Conservation (phyloP, 1,140 invertebrate genomes). For the Zaprionus ghesquierei region DNA sequence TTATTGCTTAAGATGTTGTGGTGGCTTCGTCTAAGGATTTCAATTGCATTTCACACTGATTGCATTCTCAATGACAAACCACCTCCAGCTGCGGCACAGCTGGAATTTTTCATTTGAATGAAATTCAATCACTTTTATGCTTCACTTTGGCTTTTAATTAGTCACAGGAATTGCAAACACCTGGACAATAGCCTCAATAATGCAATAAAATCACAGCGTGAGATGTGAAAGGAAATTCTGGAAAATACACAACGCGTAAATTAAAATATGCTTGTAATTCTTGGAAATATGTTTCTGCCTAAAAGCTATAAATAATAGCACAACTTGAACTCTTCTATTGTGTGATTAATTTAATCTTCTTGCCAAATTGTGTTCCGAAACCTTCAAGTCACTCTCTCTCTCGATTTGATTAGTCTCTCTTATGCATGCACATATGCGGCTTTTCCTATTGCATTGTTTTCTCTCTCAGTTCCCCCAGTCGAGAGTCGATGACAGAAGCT, state of each 20-base stretch:
- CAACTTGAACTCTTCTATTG: background rate
- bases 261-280: background rate
- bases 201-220: background rate
- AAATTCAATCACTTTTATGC: constrained; percentile 9
- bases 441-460: background rate
- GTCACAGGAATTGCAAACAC: background rate
- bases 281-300: background rate
- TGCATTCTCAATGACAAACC: constrained; percentile 13
- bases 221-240: background rate
- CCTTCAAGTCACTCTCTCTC: background rate
- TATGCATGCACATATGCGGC: background rate
- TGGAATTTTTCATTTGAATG: constrained; percentile 3
- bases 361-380: background rate
- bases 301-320: background rate
- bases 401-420: background rate
- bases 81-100: background rate
- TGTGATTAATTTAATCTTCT: background rate
- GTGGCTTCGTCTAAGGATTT: background rate
- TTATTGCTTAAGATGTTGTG: background rate
- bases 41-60: constrained; percentile 15
- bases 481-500: background rate
- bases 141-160: constrained; percentile 17
- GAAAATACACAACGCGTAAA: no score
- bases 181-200: background rate
- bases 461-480: background rate